Percentiles rank a stretch among this genome's conserved stretches.
Conservation (phyloP, 2,797 vertebrate genomes). For the Sebastes kiyomatsui region DNA sequence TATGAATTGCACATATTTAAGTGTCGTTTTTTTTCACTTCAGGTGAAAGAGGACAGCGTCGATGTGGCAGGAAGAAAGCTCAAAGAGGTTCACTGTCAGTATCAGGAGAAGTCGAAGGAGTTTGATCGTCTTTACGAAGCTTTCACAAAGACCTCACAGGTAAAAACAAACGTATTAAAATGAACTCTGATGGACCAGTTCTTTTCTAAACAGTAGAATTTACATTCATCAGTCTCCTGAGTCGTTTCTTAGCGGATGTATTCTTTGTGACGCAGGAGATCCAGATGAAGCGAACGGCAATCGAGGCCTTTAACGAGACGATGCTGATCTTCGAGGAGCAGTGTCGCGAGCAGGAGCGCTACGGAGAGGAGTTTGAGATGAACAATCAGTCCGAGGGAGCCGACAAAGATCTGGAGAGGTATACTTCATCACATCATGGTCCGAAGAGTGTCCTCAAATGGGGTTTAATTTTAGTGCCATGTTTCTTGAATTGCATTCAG, state of each 20-base stretch:
- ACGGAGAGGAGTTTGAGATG: conserved; percentile 89
- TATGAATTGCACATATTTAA: neutral
- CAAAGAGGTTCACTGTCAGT: conserved; percentile 92
- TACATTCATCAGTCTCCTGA: neutral
- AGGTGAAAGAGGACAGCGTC: conserved; percentile 95
- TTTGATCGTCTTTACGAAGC: conserved; percentile 95
- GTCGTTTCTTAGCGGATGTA: neutral
- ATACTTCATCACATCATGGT: conserved; percentile 3
- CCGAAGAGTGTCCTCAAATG: neutral
- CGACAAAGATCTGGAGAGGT: conserved; percentile 94
- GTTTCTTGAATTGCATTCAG: neutral
- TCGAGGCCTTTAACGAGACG: conserved; percentile 95
- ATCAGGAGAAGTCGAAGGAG: conserved; percentile 94
- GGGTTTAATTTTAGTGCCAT: neutral
- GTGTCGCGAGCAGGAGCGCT: conserved; percentile 92
- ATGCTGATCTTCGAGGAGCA: conserved; percentile 97
- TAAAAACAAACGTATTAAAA: conserved; percentile 48
- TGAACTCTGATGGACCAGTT: neutral
- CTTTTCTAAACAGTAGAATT: neutral
- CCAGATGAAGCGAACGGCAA: conserved; percentile 95
- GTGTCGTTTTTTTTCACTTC: conserved; percentile 32
- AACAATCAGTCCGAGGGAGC: conserved; percentile 76
- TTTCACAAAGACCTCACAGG: conserved; percentile 95
- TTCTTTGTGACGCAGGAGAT: conserved; percentile 87
- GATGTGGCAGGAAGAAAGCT: conserved; percentile 93